phyloP scores from a whole-genome alignment of 23 tunicate species.

The Trididemnum clinides region DNA sequence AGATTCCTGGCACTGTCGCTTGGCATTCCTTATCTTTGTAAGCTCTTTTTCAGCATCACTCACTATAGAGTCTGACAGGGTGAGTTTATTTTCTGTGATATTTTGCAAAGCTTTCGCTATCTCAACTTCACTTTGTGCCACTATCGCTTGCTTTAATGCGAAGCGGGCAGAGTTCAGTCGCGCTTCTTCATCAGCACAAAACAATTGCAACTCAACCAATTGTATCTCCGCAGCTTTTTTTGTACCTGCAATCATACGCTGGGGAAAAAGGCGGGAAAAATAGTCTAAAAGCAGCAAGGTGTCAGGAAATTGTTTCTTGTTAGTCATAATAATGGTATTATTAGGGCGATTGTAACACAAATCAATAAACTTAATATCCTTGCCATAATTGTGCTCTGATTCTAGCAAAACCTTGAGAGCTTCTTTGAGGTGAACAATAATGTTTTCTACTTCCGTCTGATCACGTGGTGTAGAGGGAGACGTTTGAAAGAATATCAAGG shows the following conservation, averaged over 20 bases:
- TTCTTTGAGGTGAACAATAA: background rate
- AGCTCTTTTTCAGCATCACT: slow-evolving; percentile 29
- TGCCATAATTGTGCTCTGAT: background rate
- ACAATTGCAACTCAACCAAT: slow-evolving; percentile 38
- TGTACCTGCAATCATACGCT: background rate
- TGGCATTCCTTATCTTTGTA: background rate
- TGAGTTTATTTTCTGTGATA: background rate
- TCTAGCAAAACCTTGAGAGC: background rate
- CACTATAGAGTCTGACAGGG: background rate
- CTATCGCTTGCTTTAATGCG: slow-evolving; percentile 27
- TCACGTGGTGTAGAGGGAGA: background rate
- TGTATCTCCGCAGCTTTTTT: slow-evolving; percentile 40
- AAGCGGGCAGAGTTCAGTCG: slow-evolving; percentile 26
- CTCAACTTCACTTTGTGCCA: slow-evolving; percentile 19
- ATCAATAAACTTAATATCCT: background rate
- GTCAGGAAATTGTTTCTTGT: background rate
- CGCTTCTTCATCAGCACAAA: slow-evolving; percentile 22
- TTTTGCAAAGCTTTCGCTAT: slow-evolving; percentile 29
- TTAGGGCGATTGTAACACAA: slow-evolving; percentile 37
- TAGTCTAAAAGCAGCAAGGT: background rate
- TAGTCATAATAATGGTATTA: background rate
- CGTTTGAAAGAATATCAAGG: background rate
- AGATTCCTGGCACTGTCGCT: slow-evolving; percentile 21
- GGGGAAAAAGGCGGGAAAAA: slow-evolving; percentile 34
- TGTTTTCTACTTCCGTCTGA: slow-evolving; percentile 7